These are phyloP conservation scores for Premnoplex brunnescens DNA, from an alignment of 2,797 vertebrate species.

Conservation along the genomic window DNA sequence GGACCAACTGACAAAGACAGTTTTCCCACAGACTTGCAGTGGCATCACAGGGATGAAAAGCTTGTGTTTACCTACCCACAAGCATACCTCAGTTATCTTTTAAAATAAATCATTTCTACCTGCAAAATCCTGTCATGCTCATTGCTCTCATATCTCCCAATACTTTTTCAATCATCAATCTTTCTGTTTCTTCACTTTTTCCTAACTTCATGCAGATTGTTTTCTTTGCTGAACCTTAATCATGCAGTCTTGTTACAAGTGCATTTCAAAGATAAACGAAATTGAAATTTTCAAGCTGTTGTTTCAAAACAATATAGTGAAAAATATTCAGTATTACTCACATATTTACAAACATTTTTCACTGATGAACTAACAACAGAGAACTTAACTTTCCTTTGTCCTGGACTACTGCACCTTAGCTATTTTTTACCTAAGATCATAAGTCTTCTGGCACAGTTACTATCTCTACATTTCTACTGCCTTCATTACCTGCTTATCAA, in stretches of 20 bases:
- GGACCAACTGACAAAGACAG: background rate
- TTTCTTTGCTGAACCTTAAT: background rate
- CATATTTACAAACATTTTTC: background rate
- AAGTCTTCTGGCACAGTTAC: background rate
- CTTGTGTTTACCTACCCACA: background rate
- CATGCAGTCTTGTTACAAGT: background rate
- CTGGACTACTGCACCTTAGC: background rate
- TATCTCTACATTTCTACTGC: background rate
- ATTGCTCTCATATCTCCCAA: background rate
- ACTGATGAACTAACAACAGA: background rate
- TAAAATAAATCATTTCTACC: background rate
- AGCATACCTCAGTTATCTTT: background rate
- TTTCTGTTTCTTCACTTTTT: background rate
- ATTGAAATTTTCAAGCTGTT: background rate
- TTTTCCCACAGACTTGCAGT: background rate
- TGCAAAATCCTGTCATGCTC: background rate
- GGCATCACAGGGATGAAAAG: background rate
- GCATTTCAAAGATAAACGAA: background rate
- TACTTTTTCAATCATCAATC: background rate
- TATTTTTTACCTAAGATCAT: background rate
- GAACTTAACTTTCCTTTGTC: background rate
- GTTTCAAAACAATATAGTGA: background rate
- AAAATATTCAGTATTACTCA: background rate
- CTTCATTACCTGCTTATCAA: background rate
- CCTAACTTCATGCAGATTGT: background rate